Percentiles rank a stretch among this genome's conserved stretches.
Evolutionary conservation across 2,113 vertebrate genomes (phyloP).

Genomic region (Pseudopipra pipra): DNA sequence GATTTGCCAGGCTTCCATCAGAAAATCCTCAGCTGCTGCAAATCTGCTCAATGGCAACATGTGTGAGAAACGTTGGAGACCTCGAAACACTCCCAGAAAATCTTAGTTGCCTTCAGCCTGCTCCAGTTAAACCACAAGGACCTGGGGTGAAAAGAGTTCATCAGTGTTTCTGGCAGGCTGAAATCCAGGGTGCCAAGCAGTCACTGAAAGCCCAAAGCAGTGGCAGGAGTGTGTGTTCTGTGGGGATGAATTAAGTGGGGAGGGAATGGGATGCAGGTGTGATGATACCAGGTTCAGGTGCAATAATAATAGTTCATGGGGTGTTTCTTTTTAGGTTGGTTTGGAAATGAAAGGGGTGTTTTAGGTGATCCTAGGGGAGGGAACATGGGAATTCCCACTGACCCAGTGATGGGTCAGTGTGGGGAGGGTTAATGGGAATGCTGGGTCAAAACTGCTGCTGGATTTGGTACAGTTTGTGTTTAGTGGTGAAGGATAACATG

Average conservation of each 20-base stretch:
- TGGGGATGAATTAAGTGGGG: fast-evolving
- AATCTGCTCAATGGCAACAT: neutral
- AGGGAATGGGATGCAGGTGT: neutral
- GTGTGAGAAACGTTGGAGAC: fast-evolving
- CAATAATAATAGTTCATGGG: neutral
- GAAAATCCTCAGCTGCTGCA: neutral
- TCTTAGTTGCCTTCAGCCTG: neutral
- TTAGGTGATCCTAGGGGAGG: neutral
- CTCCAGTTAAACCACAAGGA: neutral
- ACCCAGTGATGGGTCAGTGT: fast-evolving
- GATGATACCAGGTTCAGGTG: neutral
- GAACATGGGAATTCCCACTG: neutral
- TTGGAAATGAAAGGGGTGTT: neutral
- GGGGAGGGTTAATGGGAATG: neutral
- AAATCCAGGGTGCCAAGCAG: neutral
- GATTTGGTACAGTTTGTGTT: neutral
- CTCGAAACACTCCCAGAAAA: fast-evolving
- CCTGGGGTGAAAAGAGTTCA: neutral
- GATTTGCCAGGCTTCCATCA: neutral
- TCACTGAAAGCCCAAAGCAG: neutral
- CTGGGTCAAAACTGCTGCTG: neutral
- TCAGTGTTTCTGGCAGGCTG: neutral
- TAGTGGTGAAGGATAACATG: fast-evolving
- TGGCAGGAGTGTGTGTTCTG: fast-evolving
- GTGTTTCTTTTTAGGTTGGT: neutral